Evolutionary conservation across 2,888 invertebrate species (phyloP).

Genomic region (Yponomeuta sedellus): DNA sequence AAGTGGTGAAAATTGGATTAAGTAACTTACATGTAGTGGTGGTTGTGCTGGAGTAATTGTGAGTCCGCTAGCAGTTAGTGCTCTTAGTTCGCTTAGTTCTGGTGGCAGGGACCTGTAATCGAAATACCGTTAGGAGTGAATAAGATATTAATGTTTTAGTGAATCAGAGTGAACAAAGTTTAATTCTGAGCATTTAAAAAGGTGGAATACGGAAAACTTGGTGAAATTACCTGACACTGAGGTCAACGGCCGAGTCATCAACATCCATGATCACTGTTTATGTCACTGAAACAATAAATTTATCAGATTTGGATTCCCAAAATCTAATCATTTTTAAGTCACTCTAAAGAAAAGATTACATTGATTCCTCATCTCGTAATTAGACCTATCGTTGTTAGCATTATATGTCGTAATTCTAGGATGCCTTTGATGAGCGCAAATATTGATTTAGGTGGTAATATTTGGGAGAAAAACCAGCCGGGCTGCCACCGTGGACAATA

Average conservation of each 20-base stretch:
- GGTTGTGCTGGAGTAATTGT: slow-evolving; percentile 80
- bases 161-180: no score
- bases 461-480: slow-evolving; percentile 20
- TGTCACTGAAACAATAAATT: not conserved
- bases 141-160: no score
- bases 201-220: not conserved
- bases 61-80: slow-evolving; percentile 77
- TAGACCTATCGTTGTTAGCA: not conserved
- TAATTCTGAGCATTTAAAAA: not conserved
- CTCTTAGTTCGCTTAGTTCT: slow-evolving; percentile 75
- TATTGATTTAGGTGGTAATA: slow-evolving; percentile 25
- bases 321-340: not conserved
- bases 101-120: slow-evolving; percentile 62
- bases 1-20: no score
- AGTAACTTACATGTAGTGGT: slow-evolving; percentile 64
- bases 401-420: slow-evolving; percentile 2
- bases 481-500: slow-evolving; percentile 17
- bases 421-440: slow-evolving; percentile 22
- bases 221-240: slow-evolving; percentile 84
- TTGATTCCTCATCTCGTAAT: not conserved
- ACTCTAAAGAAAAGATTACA: slow-evolving; percentile 4
- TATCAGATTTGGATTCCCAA: not conserved
- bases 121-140: no score
- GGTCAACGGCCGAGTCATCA: slow-evolving; percentile 92
- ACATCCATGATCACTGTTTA: slow-evolving; percentile 83